Evolutionary conservation across 2,888 invertebrate genomes (phyloP), one percentile per base, ranked within the genome.

Genomic region (Andricus quercusramuli): DNA sequence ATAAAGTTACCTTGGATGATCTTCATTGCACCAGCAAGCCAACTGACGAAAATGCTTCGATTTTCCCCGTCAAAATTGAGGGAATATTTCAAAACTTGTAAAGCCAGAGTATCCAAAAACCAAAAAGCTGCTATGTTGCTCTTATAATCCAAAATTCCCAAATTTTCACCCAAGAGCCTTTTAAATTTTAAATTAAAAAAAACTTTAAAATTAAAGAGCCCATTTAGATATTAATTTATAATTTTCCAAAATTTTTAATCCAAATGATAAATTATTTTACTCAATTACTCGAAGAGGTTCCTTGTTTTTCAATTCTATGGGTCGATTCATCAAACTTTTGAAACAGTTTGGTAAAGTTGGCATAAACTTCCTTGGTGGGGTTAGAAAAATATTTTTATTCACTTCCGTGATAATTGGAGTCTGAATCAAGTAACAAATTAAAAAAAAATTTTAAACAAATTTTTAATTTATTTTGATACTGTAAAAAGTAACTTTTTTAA

Each of bases 41-140:
- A 91, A 80, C 87, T 88, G 82, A 91, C 82, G 77, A 90, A 83
- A 8, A 87, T 79, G 77, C 83, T 82, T n/a, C 77, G 78, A 29
- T 83, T 79, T 78, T 85, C 17, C 77, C 85, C 84, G 29, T 87
- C 84, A 66, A 90, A 84, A 9, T 65, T 29, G 29, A 70, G 29
- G 17, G 83, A 85, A 65, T 80, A 81, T 9, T 79, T 78, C 5
- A 89, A 5, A 74, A 88, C 51, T 68, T 90, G 87, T 4, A 85
- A 78, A 5, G 94, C 93, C 81, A 94, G 41, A 0, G 93, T 94
- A 59, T 94, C 94, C 86, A 94, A 84, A 79, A 94, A 94, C 94
- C 94, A 94, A 86, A 89, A 94, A 78, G 94, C 94, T 0, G 94
- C 93, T 79, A 94, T 84, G 78, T 93, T 94, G 25, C 89, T 93